A percentile compares a stretch with the other conserved stretches of the same genome.
phyloP scores from a whole-genome alignment of 2,113 vertebrate species.

The Arizona elegans region DNA sequence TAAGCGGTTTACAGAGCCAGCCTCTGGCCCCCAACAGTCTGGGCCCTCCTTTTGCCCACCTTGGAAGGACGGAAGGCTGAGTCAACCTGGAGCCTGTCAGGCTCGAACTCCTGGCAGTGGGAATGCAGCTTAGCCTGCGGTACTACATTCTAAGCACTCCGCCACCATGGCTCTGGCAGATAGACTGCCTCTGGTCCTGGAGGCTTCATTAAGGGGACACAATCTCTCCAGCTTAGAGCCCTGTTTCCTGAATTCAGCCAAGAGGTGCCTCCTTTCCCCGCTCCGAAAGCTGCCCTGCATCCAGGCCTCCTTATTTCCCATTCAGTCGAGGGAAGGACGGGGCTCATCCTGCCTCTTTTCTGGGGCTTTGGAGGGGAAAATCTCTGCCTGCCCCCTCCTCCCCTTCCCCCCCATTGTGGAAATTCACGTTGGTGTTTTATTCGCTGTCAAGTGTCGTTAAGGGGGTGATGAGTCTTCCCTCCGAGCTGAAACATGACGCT shows the following conservation, averaged over 20 bases:
- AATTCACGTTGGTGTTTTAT: not conserved
- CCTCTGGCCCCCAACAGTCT: not conserved
- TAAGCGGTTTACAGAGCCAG: not conserved
- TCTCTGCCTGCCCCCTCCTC: not conserved
- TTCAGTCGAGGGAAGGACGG: not conserved
- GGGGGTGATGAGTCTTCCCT: not conserved
- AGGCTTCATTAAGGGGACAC: not conserved
- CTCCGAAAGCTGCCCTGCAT: not conserved
- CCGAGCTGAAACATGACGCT: not conserved
- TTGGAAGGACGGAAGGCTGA: not conserved
- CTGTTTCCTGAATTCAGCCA: not conserved
- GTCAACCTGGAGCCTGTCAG: not conserved
- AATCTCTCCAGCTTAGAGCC: not conserved
- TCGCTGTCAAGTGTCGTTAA: not conserved
- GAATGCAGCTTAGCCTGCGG: not conserved
- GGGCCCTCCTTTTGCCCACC: not conserved
- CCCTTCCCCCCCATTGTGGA: not conserved
- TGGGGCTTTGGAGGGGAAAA: not conserved
- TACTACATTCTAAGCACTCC: not conserved
- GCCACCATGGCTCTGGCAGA: not conserved
- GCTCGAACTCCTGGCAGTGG: not conserved
- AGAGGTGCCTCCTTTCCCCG: not conserved
- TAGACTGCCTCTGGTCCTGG: not conserved
- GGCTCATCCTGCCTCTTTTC: not conserved
- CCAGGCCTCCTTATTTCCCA: rapidly evolving